Evolutionary conservation across 2,888 invertebrate genomes (phyloP), one percentile per base, ranked within the genome.

Genomic region (Mesopsocus fuscifrons): DNA sequence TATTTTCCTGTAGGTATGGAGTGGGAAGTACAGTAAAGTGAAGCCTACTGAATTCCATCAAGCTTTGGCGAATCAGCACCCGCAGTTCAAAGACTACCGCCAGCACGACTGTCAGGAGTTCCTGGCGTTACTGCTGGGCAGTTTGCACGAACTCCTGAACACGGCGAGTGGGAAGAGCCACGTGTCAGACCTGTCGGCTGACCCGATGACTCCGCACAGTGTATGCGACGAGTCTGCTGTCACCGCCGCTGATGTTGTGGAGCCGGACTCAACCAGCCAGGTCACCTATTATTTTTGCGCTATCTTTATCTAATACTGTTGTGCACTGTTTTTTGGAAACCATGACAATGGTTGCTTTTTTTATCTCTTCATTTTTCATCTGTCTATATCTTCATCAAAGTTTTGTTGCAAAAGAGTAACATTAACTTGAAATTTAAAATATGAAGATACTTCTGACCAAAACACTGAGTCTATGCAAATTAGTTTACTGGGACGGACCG

Each of bases 71-170:
- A 57, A 63, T 5, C 68, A 67, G 51, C 69, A 69, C 53, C 61
- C 67, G 2, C 73, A 74, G 55, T 74, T 74, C 53, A 68, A 69
- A 52, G 72, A 73, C 55, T 70, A 66, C 46, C 57, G 72, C 57
- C 57, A 74, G 71, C 74, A 74, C 53, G 74, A 74, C 54, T 74
- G 73, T 57, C 74, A 74, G 57, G 74, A 74, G 55, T 74, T 74
- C 53, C 61, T 74, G 45, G 72, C 72, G 4, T 59, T 74, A 16
- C 55, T 73, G 31, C 55, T 74, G 49, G 73, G 73, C 52, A 65
- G 68, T 2, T 59, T 74, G 6, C 72, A 74, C 51, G 72, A 74
- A 52, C 70, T 73, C 53, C 63, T 73, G 53, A 64, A 66, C 46
- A 53, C 57, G 35, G 62, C 62, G 17, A 59, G 58, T 41, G 48